A percentile compares a stretch with the other conserved stretches of the same genome.
phyloP scores from a whole-genome alignment of 2,113 vertebrate species.

The Ornithorhynchus anatinus region DNA sequence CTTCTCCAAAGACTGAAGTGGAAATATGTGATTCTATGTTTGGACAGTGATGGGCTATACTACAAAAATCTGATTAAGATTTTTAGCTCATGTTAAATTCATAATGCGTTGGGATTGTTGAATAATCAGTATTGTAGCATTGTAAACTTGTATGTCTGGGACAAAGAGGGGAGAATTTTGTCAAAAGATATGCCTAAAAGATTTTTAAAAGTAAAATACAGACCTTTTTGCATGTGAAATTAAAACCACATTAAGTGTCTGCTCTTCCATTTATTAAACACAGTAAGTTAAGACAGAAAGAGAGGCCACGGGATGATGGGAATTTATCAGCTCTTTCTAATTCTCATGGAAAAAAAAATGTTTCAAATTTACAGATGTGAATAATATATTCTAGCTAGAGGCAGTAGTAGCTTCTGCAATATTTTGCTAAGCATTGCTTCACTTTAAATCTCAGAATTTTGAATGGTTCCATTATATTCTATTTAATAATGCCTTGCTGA shows the following conservation, averaged over 20 bases:
- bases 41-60: no score
- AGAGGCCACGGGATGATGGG: background rate
- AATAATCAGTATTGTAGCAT: no score
- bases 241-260: background rate
- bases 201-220: conserved; percentile 31
- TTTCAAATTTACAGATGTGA: conserved; percentile 20
- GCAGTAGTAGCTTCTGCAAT: conserved; percentile 6
- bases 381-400: conserved; percentile 34
- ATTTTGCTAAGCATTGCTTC: conserved; percentile 22
- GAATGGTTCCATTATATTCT: background rate
- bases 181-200: conserved; percentile 37
- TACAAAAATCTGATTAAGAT: no score
- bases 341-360: background rate
- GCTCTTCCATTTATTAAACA: background rate
- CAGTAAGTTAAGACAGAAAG: background rate
- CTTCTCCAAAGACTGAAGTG: no score
- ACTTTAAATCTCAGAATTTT: background rate
- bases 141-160: no score
- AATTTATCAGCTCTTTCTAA: background rate
- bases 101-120: no score
- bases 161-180: no score
- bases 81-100: no score
- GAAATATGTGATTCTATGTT: no score
- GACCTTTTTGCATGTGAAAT: conserved; percentile 46
- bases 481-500: conserved; percentile 13